A percentile compares a stretch with the other conserved stretches of the same genome.
phyloP scores from a whole-genome alignment of 1,140 invertebrate genomes.

The Lepidurus couesii region DNA sequence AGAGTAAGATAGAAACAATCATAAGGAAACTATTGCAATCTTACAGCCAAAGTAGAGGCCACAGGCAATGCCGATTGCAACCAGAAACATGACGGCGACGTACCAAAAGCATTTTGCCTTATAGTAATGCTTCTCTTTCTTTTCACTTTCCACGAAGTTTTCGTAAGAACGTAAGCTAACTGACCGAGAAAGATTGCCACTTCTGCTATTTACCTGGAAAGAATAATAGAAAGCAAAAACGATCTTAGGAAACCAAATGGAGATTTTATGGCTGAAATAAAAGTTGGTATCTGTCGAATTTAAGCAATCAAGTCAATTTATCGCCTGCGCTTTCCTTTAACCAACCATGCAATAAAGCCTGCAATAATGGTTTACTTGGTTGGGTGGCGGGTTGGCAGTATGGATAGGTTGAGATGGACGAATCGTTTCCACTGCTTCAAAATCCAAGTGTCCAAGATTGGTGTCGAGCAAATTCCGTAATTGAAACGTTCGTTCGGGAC shows the following conservation, averaged over 20 bases:
- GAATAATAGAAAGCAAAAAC: not conserved
- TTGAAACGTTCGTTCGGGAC: conserved; percentile 34
- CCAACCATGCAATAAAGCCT: not conserved
- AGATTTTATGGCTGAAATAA: too few species aligned
- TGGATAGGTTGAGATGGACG: not conserved
- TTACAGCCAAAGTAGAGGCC: conserved; percentile 4
- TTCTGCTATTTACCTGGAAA: not conserved
- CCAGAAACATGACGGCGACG: not conserved
- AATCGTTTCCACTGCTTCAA: not conserved
- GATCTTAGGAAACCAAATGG: too few species aligned
- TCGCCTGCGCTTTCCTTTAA: not conserved
- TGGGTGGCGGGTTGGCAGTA: not conserved
- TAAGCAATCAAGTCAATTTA: not conserved
- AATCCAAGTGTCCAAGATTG: not conserved
- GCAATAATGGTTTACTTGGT: not conserved
- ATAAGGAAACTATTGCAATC: not conserved
- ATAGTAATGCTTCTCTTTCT: not conserved
- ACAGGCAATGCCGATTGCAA: not conserved
- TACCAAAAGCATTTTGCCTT: not conserved
- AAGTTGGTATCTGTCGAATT: too few species aligned
- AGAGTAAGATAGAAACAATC: not conserved
- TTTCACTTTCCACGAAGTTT: not conserved
- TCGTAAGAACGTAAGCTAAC: not conserved
- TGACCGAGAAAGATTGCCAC: not conserved
- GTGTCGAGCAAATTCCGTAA: conserved; percentile 29